phyloP scores from a whole-genome alignment of 2,113 vertebrate genomes.

The Cynocephalus volans region DNA sequence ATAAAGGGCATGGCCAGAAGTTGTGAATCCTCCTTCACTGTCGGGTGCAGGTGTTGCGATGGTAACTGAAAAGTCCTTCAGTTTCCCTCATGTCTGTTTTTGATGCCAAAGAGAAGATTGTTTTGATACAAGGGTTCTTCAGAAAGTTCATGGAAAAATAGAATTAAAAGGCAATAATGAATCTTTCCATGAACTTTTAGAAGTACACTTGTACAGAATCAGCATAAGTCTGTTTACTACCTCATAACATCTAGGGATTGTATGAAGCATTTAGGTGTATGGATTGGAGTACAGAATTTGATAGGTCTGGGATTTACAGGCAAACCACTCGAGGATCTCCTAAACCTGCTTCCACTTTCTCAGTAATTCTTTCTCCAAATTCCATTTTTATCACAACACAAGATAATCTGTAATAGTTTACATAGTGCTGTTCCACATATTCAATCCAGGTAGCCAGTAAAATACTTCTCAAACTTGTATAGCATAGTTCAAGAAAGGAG shows the following conservation, averaged over 20 bases:
- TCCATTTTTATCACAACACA: not conserved
- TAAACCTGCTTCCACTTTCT: not conserved
- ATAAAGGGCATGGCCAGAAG: not conserved
- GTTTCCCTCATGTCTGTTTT: not conserved
- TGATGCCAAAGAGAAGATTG: not conserved
- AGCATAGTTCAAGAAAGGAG: not conserved
- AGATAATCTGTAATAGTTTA: not conserved
- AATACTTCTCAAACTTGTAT: too few species aligned
- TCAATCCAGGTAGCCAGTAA: not conserved
- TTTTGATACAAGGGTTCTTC: not conserved
- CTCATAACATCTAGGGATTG: not conserved
- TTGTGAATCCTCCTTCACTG: not conserved
- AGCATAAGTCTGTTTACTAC: not conserved
- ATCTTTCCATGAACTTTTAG: too few species aligned
- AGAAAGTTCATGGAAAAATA: too few species aligned
- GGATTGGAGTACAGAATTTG: not conserved
- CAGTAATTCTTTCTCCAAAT: not conserved
- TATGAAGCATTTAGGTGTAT: not conserved
- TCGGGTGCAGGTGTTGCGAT: not conserved
- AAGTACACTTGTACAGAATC: not conserved
- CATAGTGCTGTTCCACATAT: not conserved
- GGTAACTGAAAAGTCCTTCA: not conserved
- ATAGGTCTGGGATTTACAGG: too few species aligned
- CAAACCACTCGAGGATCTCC: not conserved
- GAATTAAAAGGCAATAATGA: too few species aligned